Base-by-base conservation (phyloP, 1,140 invertebrate genomes). In the Medauroidea extradentata region DNA sequence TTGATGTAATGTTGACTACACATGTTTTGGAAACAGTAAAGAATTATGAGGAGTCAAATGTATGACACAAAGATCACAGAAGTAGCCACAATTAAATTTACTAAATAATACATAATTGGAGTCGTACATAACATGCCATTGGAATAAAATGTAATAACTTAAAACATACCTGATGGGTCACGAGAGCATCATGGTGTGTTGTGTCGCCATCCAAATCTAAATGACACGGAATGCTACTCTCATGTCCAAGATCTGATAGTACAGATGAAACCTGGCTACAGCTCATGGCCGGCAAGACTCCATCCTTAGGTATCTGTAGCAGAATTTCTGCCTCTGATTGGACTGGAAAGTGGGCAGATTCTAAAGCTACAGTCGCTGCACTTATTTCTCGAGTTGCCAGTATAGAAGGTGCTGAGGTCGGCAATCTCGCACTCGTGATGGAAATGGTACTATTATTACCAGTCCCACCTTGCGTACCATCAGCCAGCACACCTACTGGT, bases 241-340 rank as follows among this genome's bases (percentile, higher is more conserved):
- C 29, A 11, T 34, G 29, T 25, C 16, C 56, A 7, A 60, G 27
- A 44, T 50, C 58, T 7, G 58, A 60, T 11, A 60, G 38, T 14
- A 60, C 58, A 27, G 58, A 60, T 3, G 58, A 60, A 1, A 60
- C 58, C 44, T 60, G 58, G 51, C 58, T 60, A 23, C 58, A 54
- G 21, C 58, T 60, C 42, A 60, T 60, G n/a, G 58, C 34, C 2
- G 58, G 58, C 11, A 60, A n/a, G 9, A 57, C 48, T 0, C 56
- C 44, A 9, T 44, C 56, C 38, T 57, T 57, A 0, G 53, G 44
- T 7, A 57, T 18, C 25, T 57, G 56, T n/a, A 48, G 50, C 23
- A 57, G 23, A 21, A 57, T 49, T 24, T 57, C 56, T 21, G 56
- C 56, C n/a, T 44, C 44, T 16, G 56, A 57, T 27, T 57, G 56